Evolutionary conservation across 2,113 vertebrate species (phyloP).

Genomic region (Grammomys surdaster): DNA sequence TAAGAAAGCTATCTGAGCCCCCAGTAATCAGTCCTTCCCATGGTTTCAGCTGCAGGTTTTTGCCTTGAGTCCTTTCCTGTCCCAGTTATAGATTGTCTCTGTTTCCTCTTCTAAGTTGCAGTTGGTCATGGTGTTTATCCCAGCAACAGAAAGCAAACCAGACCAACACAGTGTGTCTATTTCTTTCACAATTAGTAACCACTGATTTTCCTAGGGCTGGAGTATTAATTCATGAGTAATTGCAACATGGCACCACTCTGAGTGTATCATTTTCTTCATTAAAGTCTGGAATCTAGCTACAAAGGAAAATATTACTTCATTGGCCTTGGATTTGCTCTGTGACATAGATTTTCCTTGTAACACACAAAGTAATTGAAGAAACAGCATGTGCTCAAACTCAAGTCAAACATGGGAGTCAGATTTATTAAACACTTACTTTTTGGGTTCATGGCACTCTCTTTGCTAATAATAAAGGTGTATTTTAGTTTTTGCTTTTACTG

Average conservation of each 20-base stretch:
- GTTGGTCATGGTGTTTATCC: not conserved
- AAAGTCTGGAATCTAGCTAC: not conserved
- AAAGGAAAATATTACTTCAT: not conserved
- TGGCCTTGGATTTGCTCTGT: not conserved
- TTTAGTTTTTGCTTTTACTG: slow-evolving; percentile 19
- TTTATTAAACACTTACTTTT: slow-evolving; percentile 11
- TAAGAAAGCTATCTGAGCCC: not conserved
- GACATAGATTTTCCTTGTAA: slow-evolving; percentile 6
- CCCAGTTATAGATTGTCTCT: not conserved
- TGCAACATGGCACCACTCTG: not conserved
- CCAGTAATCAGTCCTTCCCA: not conserved
- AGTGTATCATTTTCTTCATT: not conserved
- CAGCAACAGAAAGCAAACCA: not conserved
- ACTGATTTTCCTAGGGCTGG: not conserved
- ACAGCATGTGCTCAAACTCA: not conserved
- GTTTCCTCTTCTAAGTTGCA: not conserved
- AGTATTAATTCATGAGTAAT: not conserved
- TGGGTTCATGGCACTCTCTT: not conserved
- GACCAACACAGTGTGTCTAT: not conserved
- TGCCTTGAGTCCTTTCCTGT: not conserved
- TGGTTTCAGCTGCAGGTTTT: not conserved
- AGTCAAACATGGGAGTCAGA: not conserved
- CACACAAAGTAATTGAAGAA: not conserved
- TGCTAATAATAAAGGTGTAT: slow-evolving; percentile 8
- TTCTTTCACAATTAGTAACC: not conserved